These are phyloP conservation scores for Xenopus tropicalis DNA, from an alignment of 2,113 vertebrate genomes.

Conservation along the genomic window UCB_Xtro_10.0 CM004448.2:9318001-9318500, in stretches of 20 bases:
- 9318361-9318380: constrained; percentile 47
- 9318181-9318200: background rate
- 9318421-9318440: constrained; percentile 92
- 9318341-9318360: constrained; percentile 53
- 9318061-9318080: background rate
- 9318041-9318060: background rate
- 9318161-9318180: background rate
- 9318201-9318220: constrained; percentile 3
- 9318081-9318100: background rate
- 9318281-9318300: constrained; percentile 33
- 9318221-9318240: background rate
- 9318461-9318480: constrained; percentile 97
- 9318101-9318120: background rate
- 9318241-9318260: background rate
- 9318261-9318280: constrained; percentile 49
- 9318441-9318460: constrained; percentile 89
- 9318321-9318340: constrained; percentile 78
- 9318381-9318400: constrained; percentile 52
- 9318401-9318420: constrained; percentile 81
- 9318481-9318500: constrained; percentile 85
- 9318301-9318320: constrained; percentile 81
- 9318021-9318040: background rate
- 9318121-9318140: background rate
- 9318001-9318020: background rate
- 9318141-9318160: background rate